Base-by-base conservation (phyloP, 2,113 vertebrate species). In the Corythornis madagascariensis region DNA sequence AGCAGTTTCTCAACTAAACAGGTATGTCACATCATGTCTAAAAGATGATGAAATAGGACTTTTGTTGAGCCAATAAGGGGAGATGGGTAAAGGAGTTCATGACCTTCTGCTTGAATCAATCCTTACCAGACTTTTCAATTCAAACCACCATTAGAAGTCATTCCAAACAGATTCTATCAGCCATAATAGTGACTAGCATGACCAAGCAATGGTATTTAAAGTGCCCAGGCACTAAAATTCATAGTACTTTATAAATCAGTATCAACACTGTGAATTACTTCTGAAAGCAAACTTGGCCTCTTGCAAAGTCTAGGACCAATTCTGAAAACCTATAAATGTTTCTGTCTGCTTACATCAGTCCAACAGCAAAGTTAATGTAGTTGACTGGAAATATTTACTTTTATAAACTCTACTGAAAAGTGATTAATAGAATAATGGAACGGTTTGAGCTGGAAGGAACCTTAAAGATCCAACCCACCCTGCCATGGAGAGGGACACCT, bases 71-170 rank as follows among this genome's bases (percentile, higher is more conserved):
- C 94, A 86, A 4, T 86, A 92, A 92, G 80, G 77, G 76, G 66
- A 90, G 93, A 65, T 47, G 71, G 81, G 82, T 95, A 87, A 94
- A 82, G 59, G 60, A 92, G 94, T 86, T 95, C 86, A 87, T 56
- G 94, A 96, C 91, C 92, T 92, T 89, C 81, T 92, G 92, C 94
- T 96, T 93, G 86, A 94, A 90, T 92, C 83, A 93, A 92, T 93
- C 73, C 57, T 93, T 86, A 93, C 91, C 86, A 94, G 92, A 35
- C 72, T 96, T 92, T 94, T 85, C 50, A 92, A 95, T 94, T 96
- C 91, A 93, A 94, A 47, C 67, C 89, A 80, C 59, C 78, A 93
- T 93, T 93, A 92, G 86, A 94, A 90, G 74, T 92, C 93, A 95
- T 94, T 93, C 88, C 83, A 92, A 93, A 93, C 95, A 96, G 92